These are phyloP conservation scores for Calephelis nemesis DNA, from an alignment of 1,140 invertebrate species.

Conservation along the genomic window DNA sequence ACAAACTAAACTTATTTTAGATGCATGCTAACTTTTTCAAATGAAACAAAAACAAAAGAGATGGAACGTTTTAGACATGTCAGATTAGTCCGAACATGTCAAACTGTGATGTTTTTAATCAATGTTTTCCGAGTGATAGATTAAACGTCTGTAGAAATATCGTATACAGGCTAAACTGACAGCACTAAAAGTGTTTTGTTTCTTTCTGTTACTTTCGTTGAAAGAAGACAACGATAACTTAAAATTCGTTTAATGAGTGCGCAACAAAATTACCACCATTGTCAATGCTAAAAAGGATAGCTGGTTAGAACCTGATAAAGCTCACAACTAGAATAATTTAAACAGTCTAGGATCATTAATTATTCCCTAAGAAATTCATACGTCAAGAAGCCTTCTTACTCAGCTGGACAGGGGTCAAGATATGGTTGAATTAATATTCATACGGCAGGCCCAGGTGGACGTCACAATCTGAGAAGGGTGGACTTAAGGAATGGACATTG, in stretches of 20 bases:
- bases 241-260: neutral
- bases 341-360: conserved; percentile 53
- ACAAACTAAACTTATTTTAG: too few relatives aligned
- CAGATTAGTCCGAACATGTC: too few relatives aligned
- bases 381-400: conserved; percentile 63
- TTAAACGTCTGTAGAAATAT: too few relatives aligned
- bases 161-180: too few relatives aligned
- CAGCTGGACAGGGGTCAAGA: conserved; percentile 68
- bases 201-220: too few relatives aligned
- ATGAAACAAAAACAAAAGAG: too few relatives aligned
- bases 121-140: too few relatives aligned
- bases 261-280: too few relatives aligned
- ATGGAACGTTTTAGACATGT: too few relatives aligned
- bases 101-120: too few relatives aligned
- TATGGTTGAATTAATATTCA: conserved; percentile 78
- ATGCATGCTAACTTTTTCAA: too few relatives aligned
- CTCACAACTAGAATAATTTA: conserved; percentile 29
- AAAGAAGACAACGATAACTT: neutral
- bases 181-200: too few relatives aligned
- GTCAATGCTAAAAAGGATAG: neutral
- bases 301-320: neutral
- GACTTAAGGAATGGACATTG: conserved; percentile 65
- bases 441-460: conserved; percentile 72
- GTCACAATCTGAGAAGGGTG: conserved; percentile 75
- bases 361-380: conserved; percentile 74